Evolutionary conservation across 2,113 vertebrate genomes (phyloP).

Genomic region (Forbesichthys papilliferus): DNA sequence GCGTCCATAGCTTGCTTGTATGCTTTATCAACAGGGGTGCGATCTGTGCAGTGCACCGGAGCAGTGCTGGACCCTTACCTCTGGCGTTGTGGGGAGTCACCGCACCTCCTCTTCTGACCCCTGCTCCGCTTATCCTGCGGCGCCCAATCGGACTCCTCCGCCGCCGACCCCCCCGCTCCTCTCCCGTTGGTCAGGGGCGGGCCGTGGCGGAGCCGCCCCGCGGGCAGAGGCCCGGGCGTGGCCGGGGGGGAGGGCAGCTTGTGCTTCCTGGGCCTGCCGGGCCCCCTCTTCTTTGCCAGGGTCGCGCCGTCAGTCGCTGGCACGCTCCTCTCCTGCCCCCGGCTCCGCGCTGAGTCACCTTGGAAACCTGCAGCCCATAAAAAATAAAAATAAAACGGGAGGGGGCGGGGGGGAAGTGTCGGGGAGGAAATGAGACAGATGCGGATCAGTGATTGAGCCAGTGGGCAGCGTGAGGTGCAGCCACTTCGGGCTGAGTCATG

Average conservation of each 20-base stretch:
- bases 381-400: slow-evolving; percentile 16
- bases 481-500: slow-evolving; percentile 69
- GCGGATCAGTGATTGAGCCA: slow-evolving; percentile 66
- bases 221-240: slow-evolving; percentile 7
- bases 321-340: slow-evolving; percentile 53
- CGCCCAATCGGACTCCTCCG: slow-evolving; percentile 81
- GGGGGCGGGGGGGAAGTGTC: slow-evolving; percentile 20
- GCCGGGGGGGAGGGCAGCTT: slow-evolving; percentile 63
- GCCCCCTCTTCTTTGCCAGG: slow-evolving; percentile 85
- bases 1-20: slow-evolving; percentile 59
- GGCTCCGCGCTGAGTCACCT: slow-evolving; percentile 60
- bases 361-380: slow-evolving; percentile 64
- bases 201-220: slow-evolving; percentile 34
- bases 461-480: slow-evolving; percentile 69
- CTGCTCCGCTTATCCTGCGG: slow-evolving; percentile 83
- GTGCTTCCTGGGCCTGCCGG: slow-evolving; percentile 90
- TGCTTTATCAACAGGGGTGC: slow-evolving; percentile 11
- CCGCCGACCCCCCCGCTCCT: slow-evolving; percentile 48
- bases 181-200: slow-evolving; percentile 47
- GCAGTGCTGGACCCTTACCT: slow-evolving; percentile 53
- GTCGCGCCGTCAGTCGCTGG: slow-evolving; percentile 67
- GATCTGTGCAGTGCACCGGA: too few relatives aligned
- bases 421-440: slow-evolving; percentile 69
- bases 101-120: slow-evolving; percentile 85
- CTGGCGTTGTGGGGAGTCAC: slow-evolving; percentile 63